Base-by-base conservation (phyloP, 2,888 invertebrate species). In the Ganaspis brasiliensis region DNA sequence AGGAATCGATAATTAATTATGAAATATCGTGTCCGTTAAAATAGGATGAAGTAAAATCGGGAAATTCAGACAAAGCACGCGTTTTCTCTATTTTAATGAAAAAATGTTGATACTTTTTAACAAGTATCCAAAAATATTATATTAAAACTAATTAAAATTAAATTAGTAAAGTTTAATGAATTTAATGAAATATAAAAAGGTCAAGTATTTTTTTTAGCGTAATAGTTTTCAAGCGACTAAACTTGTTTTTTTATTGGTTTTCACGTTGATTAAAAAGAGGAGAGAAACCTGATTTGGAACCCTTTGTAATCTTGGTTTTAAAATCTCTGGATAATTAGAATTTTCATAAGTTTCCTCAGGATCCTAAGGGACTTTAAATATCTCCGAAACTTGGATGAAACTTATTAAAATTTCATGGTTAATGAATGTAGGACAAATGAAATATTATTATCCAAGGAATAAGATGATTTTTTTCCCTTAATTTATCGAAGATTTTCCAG, bases 241-340 rank as follows among this genome's bases (percentile, higher is more conserved):
- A 49, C 6, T 16, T 16, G 6, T 16, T n/a, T 16, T n/a, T 49
- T 6, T 49, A 49, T 49, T 49, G 49, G 6, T n/a, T n/a, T 16
- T 8, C n/a, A 2, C n/a, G n/a, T 4, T 49, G 16, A 49, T 0
- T 16, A 6, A n/a, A 6, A 49, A 16, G 16, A 16, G 16, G 49
- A 49, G n/a, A 49, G 49, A 49, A n/a, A 6, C 31, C 3, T 31
- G 31, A 31, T 31, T 31, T 31, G 2, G 31, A 31, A 31, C 6
- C 31, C 49, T 49, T 49, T 49, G 49, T 49, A 49, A 49, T 49
- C 16, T 49, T 2, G 16, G 49, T 49, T 49, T 49, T 16, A n/a
- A 16, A 49, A 49, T 49, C 49, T 49, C 49, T 49, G n/a, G 49
- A 49, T 49, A 49, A 49, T 49, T 49, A 49, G 49, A 49, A 49